These are phyloP conservation scores for Tipula helvola DNA, from an alignment of 2,888 invertebrate species.

Conservation along the genomic window DNA sequence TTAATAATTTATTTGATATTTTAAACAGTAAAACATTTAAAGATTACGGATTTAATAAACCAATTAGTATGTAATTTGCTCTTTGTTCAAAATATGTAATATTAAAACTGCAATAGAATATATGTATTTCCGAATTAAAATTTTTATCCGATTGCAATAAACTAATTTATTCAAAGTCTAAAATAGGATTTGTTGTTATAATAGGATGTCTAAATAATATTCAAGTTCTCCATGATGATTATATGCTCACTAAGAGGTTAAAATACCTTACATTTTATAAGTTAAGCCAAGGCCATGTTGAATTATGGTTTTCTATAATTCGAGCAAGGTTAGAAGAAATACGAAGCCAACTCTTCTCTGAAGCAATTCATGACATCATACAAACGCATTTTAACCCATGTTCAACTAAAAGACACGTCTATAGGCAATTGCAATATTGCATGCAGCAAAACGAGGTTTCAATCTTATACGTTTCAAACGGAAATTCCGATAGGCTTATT, in stretches of 20 bases:
- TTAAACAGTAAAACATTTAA: not conserved
- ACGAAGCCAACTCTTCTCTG: not conserved
- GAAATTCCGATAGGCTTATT: not conserved
- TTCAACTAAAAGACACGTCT: not conserved
- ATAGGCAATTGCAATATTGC: too few species aligned
- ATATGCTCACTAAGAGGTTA: not conserved
- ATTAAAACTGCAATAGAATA: not conserved
- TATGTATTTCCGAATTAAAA: not conserved
- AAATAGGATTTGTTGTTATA: slow-evolving; percentile 7
- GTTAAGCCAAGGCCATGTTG: slow-evolving; percentile 10
- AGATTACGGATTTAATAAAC: not conserved
- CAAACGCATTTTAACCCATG: too few species aligned
- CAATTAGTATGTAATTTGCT: not conserved
- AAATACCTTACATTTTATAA: slow-evolving; percentile 5
- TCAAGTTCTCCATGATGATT: not conserved
- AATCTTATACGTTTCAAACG: not conserved
- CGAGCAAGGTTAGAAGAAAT: not conserved
- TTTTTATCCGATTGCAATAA: not conserved
- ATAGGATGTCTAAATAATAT: not conserved
- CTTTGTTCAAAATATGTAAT: not conserved
- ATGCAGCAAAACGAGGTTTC: not conserved
- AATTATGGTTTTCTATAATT: slow-evolving; percentile 4
- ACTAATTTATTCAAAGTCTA: not conserved
- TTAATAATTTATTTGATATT: slow-evolving; percentile 6
- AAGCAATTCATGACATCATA: not conserved